Evolutionary conservation across 1,140 invertebrate species (phyloP).

Genomic region (Bombus pyrosoma): DNA sequence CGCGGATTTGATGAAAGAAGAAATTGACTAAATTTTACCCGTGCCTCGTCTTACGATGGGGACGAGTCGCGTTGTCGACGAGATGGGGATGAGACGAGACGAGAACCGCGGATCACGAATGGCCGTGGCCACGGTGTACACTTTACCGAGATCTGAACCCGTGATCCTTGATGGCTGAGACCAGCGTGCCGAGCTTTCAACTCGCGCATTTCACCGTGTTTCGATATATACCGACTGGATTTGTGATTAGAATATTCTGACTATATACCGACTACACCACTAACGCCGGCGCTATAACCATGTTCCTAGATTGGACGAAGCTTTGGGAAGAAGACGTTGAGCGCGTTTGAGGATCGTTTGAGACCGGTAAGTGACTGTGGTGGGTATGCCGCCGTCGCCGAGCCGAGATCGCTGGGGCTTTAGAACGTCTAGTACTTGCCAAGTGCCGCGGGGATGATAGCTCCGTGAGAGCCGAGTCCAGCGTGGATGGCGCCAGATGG

Average conservation of each 20-base stretch:
- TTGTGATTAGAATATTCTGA: slow-evolving; percentile 59
- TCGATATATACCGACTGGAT: slow-evolving; percentile 48
- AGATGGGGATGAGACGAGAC: slow-evolving; percentile 15
- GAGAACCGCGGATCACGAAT: slow-evolving; percentile 64
- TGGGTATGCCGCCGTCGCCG: slow-evolving; percentile 82
- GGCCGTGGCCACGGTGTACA: slow-evolving; percentile 55
- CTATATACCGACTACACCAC: slow-evolving; percentile 63
- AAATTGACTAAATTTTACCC: slow-evolving; percentile 76
- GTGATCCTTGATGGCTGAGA: slow-evolving; percentile 3
- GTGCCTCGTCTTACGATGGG: slow-evolving; percentile 54
- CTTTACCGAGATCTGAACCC: slow-evolving; percentile 41
- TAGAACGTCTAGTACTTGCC: slow-evolving; percentile 81
- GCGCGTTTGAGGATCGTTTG: slow-evolving; percentile 79
- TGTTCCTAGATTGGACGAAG: slow-evolving; percentile 76
- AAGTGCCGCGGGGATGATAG: slow-evolving; percentile 80
- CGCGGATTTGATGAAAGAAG: slow-evolving; percentile 53
- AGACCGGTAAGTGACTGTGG: slow-evolving; percentile 80
- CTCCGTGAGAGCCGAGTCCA: slow-evolving; percentile 82
- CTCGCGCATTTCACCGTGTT: slow-evolving; percentile 39
- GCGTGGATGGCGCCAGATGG: slow-evolving; percentile 82
- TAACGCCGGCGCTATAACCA: slow-evolving; percentile 59
- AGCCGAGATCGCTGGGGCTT: slow-evolving; percentile 82
- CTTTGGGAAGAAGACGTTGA: slow-evolving; percentile 78
- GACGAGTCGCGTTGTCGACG: slow-evolving; percentile 57
- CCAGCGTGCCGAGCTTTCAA: slow-evolving; percentile 40